These are phyloP conservation scores for Drosophila oshimai DNA, from an alignment of 1,140 invertebrate genomes.

Conservation along the genomic window DNA sequence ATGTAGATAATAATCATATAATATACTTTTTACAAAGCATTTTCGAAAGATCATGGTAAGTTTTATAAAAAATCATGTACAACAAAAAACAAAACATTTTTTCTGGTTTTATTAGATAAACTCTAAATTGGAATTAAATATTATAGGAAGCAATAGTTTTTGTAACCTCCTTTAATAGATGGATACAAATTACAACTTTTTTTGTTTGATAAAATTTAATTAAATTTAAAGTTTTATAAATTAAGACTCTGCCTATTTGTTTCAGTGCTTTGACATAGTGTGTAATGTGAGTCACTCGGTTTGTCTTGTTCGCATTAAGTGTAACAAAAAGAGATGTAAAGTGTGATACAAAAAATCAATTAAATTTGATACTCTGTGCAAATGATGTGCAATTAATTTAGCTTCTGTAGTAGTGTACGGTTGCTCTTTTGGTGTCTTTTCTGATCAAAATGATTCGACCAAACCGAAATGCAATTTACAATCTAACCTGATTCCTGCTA, in stretches of 20 bases:
- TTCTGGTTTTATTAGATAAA: too few relatives aligned
- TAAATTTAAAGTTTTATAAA: not conserved
- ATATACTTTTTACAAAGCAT: too few relatives aligned
- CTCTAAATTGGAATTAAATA: too few relatives aligned
- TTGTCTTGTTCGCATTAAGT: conserved; percentile 8
- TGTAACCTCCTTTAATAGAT: not conserved
- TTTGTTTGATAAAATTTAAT: not conserved
- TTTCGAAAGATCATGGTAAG: too few relatives aligned
- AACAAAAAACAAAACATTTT: too few relatives aligned
- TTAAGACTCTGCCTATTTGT: not conserved
- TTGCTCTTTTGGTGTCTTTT: not conserved
- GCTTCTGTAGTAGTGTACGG: not conserved
- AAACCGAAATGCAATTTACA: conserved; percentile 41
- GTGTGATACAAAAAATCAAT: conserved; percentile 56
- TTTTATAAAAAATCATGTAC: too few relatives aligned
- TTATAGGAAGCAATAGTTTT: not conserved
- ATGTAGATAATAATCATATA: too few relatives aligned
- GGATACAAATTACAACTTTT: not conserved
- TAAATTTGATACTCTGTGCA: conserved; percentile 55
- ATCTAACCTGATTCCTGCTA: not conserved
- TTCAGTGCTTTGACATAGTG: conserved; percentile 6
- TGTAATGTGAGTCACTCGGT: conserved; percentile 31
- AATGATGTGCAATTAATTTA: conserved; percentile 65
- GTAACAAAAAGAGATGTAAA: not conserved
- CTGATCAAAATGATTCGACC: conserved; percentile 11